A percentile compares a stretch with the other conserved stretches of the same genome.
These are phyloP conservation scores for Psittacula cyanocephala DNA, from an alignment of 2,113 vertebrate species.

Conservation along the genomic window DNA sequence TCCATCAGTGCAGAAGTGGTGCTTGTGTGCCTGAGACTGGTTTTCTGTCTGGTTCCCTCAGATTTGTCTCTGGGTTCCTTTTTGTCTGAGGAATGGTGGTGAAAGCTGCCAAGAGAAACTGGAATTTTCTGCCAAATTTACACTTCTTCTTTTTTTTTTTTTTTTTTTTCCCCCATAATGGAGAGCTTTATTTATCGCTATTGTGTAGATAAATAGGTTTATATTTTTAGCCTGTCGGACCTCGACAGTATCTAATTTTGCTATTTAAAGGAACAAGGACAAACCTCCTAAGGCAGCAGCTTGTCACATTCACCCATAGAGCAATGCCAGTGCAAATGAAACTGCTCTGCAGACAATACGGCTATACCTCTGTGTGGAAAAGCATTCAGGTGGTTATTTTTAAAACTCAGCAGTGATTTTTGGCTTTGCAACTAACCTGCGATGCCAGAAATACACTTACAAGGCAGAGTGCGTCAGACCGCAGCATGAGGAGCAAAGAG, in stretches of 20 bases:
- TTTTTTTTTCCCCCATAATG: neutral
- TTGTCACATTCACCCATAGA: neutral
- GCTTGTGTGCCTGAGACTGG: neutral
- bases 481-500: neutral
- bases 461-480: neutral
- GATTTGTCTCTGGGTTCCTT: neutral
- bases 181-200: conserved; percentile 10
- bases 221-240: conserved; percentile 16
- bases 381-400: neutral
- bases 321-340: neutral
- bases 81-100: neutral
- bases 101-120: neutral
- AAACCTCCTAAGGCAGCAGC: neutral
- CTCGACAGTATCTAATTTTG: conserved; percentile 34
- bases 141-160: neutral
- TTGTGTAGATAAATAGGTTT: conserved; percentile 16
- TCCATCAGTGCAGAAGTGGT: neutral
- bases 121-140: neutral
- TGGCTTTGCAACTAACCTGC: neutral
- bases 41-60: neutral
- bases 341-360: neutral
- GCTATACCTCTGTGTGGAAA: neutral
- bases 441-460: neutral
- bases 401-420: neutral
- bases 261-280: neutral